Conservation (phyloP, 2,797 vertebrate genomes). For the Netta rufina region DNA sequence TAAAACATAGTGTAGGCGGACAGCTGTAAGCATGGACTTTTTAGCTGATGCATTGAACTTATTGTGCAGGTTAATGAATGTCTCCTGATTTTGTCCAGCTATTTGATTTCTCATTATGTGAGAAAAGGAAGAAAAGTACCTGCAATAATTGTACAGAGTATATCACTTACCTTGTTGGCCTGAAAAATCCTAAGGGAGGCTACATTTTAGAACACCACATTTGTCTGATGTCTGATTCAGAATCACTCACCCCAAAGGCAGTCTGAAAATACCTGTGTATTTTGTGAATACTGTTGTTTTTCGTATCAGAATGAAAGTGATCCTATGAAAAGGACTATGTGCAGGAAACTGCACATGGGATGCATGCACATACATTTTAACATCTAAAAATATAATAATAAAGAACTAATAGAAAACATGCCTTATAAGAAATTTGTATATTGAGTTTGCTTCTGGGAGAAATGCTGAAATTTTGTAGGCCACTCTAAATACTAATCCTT, state of each 20-base stretch:
- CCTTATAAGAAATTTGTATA: background rate
- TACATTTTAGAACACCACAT: constrained; percentile 34
- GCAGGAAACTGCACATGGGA: background rate
- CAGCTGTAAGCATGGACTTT: background rate
- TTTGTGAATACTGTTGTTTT: background rate
- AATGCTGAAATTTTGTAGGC: background rate
- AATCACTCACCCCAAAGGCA: background rate
- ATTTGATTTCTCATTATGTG: background rate
- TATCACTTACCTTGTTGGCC: constrained; percentile 20
- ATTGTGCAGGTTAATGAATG: background rate
- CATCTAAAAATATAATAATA: background rate
- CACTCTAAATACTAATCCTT: background rate
- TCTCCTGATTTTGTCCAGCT: background rate
- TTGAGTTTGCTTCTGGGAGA: background rate
- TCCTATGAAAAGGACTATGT: background rate
- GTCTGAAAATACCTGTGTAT: background rate
- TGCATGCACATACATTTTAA: background rate
- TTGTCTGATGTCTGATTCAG: constrained; percentile 36
- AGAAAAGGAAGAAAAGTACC: background rate
- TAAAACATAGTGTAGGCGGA: background rate
- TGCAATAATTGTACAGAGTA: constrained; percentile 28
- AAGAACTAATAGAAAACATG: background rate
- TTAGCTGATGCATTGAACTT: background rate
- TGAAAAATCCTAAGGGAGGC: constrained; percentile 27
- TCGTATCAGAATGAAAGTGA: background rate